A percentile compares a stretch with the other conserved stretches of the same genome.
These are phyloP conservation scores for Cantharis nigra DNA, from an alignment of 2,888 invertebrate species.

Conservation along the genomic window DNA sequence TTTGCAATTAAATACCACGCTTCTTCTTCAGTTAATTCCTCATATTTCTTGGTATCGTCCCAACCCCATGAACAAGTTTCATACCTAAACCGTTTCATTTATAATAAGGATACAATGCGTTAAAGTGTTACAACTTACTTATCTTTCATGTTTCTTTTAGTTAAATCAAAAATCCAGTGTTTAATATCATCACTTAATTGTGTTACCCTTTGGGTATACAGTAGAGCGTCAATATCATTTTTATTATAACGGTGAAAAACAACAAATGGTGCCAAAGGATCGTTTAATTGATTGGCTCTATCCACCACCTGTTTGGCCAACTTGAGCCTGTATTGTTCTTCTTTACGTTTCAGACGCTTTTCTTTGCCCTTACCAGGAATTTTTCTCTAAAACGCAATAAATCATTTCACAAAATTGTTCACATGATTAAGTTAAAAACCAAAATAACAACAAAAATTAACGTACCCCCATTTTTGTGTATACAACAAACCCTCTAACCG, in stretches of 20 bases:
- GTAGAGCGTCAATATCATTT: constrained; percentile 63
- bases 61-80: constrained; percentile 82
- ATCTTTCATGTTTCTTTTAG: constrained; percentile 78
- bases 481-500: neutral
- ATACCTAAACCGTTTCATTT: constrained; percentile 56
- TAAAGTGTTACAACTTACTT: constrained; percentile 60
- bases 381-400: constrained; percentile 59
- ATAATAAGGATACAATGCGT: neutral
- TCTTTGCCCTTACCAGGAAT: constrained; percentile 63
- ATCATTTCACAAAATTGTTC: neutral
- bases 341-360: constrained; percentile 64
- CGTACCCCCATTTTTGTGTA: neutral
- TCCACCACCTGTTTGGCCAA: constrained; percentile 65
- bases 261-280: constrained; percentile 65
- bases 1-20: constrained; percentile 76
- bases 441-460: neutral
- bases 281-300: constrained; percentile 62
- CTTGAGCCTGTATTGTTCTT: constrained; percentile 64
- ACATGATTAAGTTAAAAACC: neutral
- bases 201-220: constrained; percentile 64
- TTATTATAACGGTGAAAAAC: constrained; percentile 66
- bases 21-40: constrained; percentile 73
- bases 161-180: constrained; percentile 75
- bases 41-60: constrained; percentile 72
- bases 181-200: constrained; percentile 63